Evolutionary conservation across 2,888 invertebrate genomes (phyloP), one percentile per base, ranked within the genome.

Genomic region (Hyles lineata): DNA sequence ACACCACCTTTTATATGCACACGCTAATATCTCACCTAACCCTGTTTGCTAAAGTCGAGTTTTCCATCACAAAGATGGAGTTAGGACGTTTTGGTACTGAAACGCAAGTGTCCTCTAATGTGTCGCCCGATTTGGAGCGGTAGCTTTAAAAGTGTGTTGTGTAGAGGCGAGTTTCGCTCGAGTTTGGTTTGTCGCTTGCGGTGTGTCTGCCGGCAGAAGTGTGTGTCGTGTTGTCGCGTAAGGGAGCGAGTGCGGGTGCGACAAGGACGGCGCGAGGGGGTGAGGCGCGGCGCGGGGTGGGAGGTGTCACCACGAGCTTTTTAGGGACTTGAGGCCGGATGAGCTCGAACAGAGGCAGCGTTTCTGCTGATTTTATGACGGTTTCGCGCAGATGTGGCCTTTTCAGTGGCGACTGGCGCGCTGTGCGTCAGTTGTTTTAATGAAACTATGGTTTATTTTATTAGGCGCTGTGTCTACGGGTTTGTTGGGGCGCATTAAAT

Each of bases 281-380:
- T 81, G 82, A 82, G 81, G 76, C 73, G 80, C 81, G 85, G 89
- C 89, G 89, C 88, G 86, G 89, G 88, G 86, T 85, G 89, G 92
- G 92, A 92, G 93, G 94, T 94, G 94, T 94, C 94, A 93, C 92
- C 92, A 89, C 82, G 85, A 88, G 90, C 90, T 92, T 91, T 92
- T 92, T 92, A 92, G 90, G 91, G 89, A 89, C 87, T 86, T 85
- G 79, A 88, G 88, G 89, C 86, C 87, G 90, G 90, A 90, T 89
- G 88, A 92, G 88, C 87, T 82, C 84, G 85, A 85, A 87, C 85
- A 82, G 82, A 84, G 82, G 83, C 83, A 81, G 83, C 80, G 79
- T 84, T 85, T 87, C 84, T 88, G 89, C 86, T 89, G 90, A 89
- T 90, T 90, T 85, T 85, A 84, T 88, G 83, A 87, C 89, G 89